Evolutionary conservation across 1,140 invertebrate species (phyloP), one percentile per base, ranked within the genome.

Genomic region (Carposina sasakii): DNA sequence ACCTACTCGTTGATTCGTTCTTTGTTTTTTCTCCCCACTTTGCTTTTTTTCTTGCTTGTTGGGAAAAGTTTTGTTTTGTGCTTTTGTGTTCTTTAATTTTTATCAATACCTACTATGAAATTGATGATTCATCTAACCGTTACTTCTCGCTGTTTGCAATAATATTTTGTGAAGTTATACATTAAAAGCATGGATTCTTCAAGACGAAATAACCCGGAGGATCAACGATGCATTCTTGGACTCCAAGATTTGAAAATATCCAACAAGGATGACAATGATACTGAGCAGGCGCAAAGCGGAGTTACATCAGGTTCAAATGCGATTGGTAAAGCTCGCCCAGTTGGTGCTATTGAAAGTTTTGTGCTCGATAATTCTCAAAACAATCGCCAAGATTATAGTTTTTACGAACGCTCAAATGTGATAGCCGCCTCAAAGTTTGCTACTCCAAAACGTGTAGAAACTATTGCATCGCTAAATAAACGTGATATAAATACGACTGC

Each of bases 351-450:
- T 49, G 83, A 85, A 57, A 85, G 83, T 60, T 85, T 85, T 56
- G 78, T 77, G 16, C 63, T 85, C 50, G 79, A 84, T 40, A 82
- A 71, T 51, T 63, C 71, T 21, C 62, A 69, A 39, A 69, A 58
- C 43, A 76, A 71, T 66, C 71, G 76, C 20, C 78, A 77, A 50
- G 81, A 85, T 66, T 85, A 85, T 41, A 83, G 78, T 54, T 81
- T 84, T 66, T 85, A 85, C 37, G 83, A 85, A 57, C 66, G 83
- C 48, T 78, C 83, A 22, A 85, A 85, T 52, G 81, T 85, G 16
- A 85, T 93, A 61, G 90, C 91, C 21, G 89, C 91, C 16, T 92
- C 91, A 1, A 92, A 93, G 63, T 93, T 91, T 73, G 90, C 91
- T 3, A 92, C 91, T 9, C 91, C 92, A 10, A 93, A 92, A 63